These are phyloP conservation scores for Drosophila neutralis DNA, from an alignment of 2,888 invertebrate species.

Conservation along the genomic window DNA sequence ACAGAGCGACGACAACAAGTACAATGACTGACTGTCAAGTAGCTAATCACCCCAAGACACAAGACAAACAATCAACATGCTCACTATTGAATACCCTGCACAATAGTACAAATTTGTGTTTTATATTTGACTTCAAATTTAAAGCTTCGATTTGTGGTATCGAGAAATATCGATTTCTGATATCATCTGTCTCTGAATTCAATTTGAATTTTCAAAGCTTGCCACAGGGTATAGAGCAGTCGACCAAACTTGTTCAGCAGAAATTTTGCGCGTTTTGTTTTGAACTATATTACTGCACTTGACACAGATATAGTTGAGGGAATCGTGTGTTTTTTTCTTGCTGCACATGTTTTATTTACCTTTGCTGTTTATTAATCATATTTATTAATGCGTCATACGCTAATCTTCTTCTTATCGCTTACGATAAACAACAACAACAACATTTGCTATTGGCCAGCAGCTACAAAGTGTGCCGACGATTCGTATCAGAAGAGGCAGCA, in stretches of 20 bases:
- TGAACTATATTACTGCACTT: conserved; percentile 13
- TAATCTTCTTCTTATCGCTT: conserved; percentile 55
- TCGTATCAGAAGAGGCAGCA: conserved; percentile 55
- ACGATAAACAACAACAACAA: conserved; percentile 58
- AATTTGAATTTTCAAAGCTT: background rate
- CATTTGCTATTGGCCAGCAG: conserved; percentile 44
- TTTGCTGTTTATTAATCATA: conserved; percentile 18
- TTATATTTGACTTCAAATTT: background rate
- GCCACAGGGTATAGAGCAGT: background rate
- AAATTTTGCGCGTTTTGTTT: background rate
- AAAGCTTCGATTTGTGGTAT: background rate
- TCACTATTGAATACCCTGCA: background rate
- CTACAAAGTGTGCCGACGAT: conserved; percentile 68
- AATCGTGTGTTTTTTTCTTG: background rate
- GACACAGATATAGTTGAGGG: conserved; percentile 1
- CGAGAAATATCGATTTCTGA: background rate
- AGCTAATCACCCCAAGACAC: conserved; percentile 19
- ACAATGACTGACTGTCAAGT: conserved; percentile 51
- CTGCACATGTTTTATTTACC: conserved; percentile 31
- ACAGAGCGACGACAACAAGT: conserved; percentile 63
- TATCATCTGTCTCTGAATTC: background rate
- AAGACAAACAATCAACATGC: conserved; percentile 6
- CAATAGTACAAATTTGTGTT: background rate
- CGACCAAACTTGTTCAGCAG: background rate
- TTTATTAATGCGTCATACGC: conserved; percentile 17